These are phyloP conservation scores for Limenitis arthemis DNA, from an alignment of 2,888 invertebrate genomes.

Conservation along the genomic window DNA sequence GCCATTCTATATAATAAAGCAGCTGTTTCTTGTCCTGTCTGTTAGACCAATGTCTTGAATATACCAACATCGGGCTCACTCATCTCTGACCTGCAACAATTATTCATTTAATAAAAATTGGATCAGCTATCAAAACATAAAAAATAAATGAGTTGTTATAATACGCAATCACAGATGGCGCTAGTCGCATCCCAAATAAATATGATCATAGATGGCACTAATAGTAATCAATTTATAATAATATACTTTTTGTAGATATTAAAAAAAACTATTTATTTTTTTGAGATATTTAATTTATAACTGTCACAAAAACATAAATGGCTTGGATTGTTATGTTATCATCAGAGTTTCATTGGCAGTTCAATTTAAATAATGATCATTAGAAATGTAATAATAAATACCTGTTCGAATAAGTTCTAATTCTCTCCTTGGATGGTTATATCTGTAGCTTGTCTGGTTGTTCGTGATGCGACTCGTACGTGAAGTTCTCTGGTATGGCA, in stretches of 20 bases:
- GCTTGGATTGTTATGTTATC: neutral
- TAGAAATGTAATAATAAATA: neutral
- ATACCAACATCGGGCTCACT: constrained; percentile 56
- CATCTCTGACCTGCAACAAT: neutral
- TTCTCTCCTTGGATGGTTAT: neutral
- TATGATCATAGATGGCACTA: no score
- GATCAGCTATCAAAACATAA: neutral
- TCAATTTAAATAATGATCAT: neutral
- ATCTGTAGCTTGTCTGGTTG: neutral
- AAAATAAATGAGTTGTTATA: neutral
- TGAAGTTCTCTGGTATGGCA: constrained; percentile 9
- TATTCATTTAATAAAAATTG: neutral
- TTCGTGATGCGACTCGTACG: constrained; percentile 3
- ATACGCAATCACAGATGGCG: neutral
- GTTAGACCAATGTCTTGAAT: constrained; percentile 77
- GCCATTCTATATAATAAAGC: constrained; percentile 71
- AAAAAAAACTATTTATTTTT: no score
- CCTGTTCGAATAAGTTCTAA: constrained; percentile 6
- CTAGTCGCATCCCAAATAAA: neutral
- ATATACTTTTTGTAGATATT: no score
- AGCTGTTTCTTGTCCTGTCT: constrained; percentile 76
- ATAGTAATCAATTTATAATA: no score
- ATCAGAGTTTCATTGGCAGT: neutral
- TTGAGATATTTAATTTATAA: no score
- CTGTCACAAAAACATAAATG: neutral